Conservation (phyloP, 1,140 invertebrate genomes). For the Tribolium castaneum region DNA sequence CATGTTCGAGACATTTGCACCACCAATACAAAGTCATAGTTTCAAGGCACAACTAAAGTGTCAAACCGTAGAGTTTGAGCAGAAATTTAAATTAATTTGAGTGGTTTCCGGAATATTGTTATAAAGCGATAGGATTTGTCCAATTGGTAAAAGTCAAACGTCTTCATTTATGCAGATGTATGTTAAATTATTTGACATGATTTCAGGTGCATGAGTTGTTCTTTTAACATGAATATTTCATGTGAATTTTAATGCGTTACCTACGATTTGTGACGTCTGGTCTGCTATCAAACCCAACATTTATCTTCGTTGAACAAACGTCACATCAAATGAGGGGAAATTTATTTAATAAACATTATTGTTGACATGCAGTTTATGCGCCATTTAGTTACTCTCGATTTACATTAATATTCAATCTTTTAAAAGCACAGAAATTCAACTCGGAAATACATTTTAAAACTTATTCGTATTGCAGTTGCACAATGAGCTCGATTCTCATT, state of each 20-base stretch:
- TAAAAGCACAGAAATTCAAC: too few species aligned
- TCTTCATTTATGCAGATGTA: not conserved
- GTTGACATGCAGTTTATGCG: not conserved
- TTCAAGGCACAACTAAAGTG: slow-evolving; percentile 15
- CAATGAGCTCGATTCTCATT: too few species aligned
- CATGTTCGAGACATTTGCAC: slow-evolving; percentile 23
- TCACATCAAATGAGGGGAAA: not conserved
- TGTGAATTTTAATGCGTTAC: not conserved
- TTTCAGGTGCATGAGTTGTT: not conserved
- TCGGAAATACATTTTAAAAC: too few species aligned
- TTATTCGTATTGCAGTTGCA: too few species aligned
- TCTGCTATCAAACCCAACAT: not conserved
- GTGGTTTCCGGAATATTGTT: slow-evolving; percentile 19
- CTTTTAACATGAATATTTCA: not conserved
- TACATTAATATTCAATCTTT: too few species aligned
- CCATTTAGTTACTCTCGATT: too few species aligned
- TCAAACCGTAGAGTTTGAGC: not conserved
- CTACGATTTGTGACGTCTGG: not conserved
- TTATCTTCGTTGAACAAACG: not conserved
- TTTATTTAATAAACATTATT: not conserved
- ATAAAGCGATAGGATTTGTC: too few species aligned
- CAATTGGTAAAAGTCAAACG: too few species aligned
- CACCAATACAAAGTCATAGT: slow-evolving; percentile 17
- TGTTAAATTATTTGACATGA: not conserved
- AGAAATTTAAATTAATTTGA: slow-evolving; percentile 29